Conservation (phyloP, 2,113 vertebrate species). For the Eubucco bourcierii region DNA sequence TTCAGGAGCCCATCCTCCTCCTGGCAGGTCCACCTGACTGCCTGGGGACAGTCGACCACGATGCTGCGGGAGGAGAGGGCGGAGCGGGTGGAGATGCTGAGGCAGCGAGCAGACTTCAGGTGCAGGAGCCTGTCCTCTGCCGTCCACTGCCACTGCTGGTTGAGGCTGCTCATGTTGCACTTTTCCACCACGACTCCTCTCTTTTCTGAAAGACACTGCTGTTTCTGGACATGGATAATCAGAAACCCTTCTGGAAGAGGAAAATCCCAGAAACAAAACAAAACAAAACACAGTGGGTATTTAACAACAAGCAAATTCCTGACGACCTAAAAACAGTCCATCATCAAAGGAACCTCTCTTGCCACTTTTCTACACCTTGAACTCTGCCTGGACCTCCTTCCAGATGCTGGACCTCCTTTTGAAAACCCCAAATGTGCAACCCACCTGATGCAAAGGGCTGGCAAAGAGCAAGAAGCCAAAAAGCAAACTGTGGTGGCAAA, state of each 20-base stretch:
- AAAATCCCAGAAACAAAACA: slow-evolving; percentile 45
- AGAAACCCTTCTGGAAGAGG: slow-evolving; percentile 85
- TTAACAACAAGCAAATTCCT: neutral
- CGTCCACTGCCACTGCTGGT: slow-evolving; percentile 86
- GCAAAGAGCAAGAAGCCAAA: neutral
- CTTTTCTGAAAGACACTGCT: slow-evolving; percentile 77
- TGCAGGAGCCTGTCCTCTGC: slow-evolving; percentile 77
- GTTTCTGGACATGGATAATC: slow-evolving; percentile 78
- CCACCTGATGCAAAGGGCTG: neutral
- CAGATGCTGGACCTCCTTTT: neutral
- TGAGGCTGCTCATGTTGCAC: slow-evolving; percentile 75
- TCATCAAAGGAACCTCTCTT: neutral
- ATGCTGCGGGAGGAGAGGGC: slow-evolving; percentile 67
- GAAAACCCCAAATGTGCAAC: neutral
- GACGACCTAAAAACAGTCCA: slow-evolving; percentile 1
- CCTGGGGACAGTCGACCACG: slow-evolving; percentile 65
- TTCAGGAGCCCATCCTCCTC: slow-evolving; percentile 74
- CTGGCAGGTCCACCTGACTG: slow-evolving; percentile 85
- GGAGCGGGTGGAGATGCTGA: slow-evolving; percentile 68
- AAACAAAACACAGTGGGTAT: neutral
- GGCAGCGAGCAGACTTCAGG: slow-evolving; percentile 73
- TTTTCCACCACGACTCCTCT: slow-evolving; percentile 68
- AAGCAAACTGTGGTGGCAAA: neutral
- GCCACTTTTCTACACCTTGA: neutral
- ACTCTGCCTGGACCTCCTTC: neutral